These are phyloP conservation scores for Salvelinus alpinus DNA, from an alignment of 2,113 vertebrate species.

Conservation along the genomic window DNA sequence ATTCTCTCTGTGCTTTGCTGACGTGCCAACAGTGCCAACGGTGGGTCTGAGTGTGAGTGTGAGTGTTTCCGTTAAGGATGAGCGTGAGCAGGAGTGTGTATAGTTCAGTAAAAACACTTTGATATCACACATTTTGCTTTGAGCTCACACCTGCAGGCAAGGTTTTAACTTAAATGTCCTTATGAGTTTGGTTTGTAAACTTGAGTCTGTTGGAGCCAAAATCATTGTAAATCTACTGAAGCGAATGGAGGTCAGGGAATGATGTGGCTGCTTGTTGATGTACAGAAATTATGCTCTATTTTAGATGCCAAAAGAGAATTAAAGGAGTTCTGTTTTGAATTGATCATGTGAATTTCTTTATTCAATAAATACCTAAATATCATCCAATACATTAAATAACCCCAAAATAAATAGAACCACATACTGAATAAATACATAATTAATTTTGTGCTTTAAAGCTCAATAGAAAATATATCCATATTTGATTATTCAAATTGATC, in stretches of 20 bases:
- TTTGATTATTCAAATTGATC: not conserved
- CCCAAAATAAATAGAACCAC: conserved; percentile 44
- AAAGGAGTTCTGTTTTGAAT: conserved; percentile 18
- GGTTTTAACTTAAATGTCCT: conserved; percentile 10
- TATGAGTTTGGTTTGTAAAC: conserved; percentile 35
- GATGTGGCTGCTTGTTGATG: conserved; percentile 52
- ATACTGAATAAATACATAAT: conserved; percentile 5
- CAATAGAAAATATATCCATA: not conserved
- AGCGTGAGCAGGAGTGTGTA: conserved; percentile 8
- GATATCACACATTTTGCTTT: conserved; percentile 32
- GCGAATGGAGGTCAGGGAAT: conserved; percentile 42
- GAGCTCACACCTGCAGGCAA: conserved; percentile 23
- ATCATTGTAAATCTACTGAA: conserved; percentile 36
- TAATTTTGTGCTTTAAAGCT: not conserved
- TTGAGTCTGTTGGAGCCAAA: conserved; percentile 5
- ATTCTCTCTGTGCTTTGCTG: conserved; percentile 53
- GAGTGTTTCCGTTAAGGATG: not conserved
- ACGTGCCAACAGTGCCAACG: conserved; percentile 65
- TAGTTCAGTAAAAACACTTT: not conserved
- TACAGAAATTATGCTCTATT: conserved; percentile 76
- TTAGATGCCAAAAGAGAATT: conserved; percentile 62
- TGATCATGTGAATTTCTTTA: conserved; percentile 11
- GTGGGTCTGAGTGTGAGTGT: conserved; percentile 27
- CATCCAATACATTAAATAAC: conserved; percentile 1
- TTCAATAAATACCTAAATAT: conserved; percentile 19